A percentile compares a stretch with the other conserved stretches of the same genome.
Conservation (phyloP, 2,797 vertebrate genomes). For the Myotis findleyi region DNA sequence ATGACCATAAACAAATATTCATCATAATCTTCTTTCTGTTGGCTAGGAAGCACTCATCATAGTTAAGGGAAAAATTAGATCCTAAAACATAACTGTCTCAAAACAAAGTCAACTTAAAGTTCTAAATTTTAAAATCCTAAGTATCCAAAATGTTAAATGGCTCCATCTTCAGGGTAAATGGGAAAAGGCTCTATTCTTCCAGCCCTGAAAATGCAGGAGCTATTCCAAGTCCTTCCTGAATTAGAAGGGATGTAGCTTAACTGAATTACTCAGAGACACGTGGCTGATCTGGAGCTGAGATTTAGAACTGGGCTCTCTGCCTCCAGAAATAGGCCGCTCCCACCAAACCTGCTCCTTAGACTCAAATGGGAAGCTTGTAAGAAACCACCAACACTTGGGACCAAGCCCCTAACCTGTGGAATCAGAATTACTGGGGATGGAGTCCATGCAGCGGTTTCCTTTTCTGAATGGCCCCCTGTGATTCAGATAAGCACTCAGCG, state of each 20-base stretch:
- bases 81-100: background rate
- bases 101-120: conserved; percentile 54
- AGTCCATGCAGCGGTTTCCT: background rate
- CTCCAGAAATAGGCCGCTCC: background rate
- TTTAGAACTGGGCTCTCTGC: background rate
- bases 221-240: conserved; percentile 34
- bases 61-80: background rate
- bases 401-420: background rate
- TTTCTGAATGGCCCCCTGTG: background rate
- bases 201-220: background rate
- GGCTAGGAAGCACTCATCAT: background rate
- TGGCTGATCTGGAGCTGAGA: background rate
- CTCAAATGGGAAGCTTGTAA: background rate
- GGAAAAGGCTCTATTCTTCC: conserved; percentile 29
- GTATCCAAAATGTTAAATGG: conserved; percentile 71
- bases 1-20: background rate
- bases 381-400: background rate
- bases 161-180: conserved; percentile 81
- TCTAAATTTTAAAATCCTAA: conserved; percentile 33
- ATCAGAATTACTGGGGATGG: background rate
- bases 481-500: background rate
- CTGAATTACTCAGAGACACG: background rate
- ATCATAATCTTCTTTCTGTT: background rate
- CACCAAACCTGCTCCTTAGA: background rate
- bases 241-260: background rate